A percentile compares a stretch with the other conserved stretches of the same genome.
These are phyloP conservation scores for Steinernema feltiae DNA, from an alignment of 1,140 invertebrate genomes.

Conservation along the genomic window DNA sequence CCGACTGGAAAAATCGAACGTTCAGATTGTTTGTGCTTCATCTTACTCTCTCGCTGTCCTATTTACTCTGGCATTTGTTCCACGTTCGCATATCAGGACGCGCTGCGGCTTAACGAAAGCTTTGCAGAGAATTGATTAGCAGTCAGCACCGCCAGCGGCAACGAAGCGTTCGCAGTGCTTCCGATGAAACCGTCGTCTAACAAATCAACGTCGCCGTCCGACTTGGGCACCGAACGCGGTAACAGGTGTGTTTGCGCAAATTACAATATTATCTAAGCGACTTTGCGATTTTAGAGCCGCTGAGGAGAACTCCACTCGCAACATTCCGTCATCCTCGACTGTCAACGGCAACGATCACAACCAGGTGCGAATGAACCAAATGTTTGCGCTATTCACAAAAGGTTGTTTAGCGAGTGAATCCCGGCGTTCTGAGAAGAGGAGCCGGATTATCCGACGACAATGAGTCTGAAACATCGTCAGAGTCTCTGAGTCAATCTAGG, in stretches of 20 bases:
- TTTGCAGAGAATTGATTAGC: not conserved
- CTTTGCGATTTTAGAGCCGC: too few species aligned
- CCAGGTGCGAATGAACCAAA: too few species aligned
- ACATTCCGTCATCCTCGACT: too few species aligned
- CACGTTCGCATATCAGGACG: not conserved
- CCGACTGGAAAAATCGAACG: not conserved
- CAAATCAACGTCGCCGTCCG: not conserved
- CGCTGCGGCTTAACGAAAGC: not conserved
- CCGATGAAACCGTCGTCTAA: not conserved
- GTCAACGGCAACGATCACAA: too few species aligned
- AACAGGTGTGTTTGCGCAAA: not conserved
- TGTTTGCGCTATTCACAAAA: too few species aligned
- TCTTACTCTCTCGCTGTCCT: not conserved
- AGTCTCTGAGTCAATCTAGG: not conserved
- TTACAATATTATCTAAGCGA: too few species aligned
- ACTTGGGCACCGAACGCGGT: not conserved
- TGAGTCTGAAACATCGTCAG: not conserved
- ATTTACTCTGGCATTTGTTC: not conserved
- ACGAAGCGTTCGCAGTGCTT: too few species aligned
- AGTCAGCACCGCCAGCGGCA: not conserved
- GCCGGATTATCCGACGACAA: slow-evolving; percentile 1
- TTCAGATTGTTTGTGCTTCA: not conserved
- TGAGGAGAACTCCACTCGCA: too few species aligned
- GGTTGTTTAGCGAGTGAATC: too few species aligned
- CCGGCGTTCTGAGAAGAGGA: too few species aligned